A percentile compares a stretch with the other conserved stretches of the same genome.
Evolutionary conservation across 2,888 invertebrate genomes (phyloP).

Genomic region (Apotomis turbidana): DNA sequence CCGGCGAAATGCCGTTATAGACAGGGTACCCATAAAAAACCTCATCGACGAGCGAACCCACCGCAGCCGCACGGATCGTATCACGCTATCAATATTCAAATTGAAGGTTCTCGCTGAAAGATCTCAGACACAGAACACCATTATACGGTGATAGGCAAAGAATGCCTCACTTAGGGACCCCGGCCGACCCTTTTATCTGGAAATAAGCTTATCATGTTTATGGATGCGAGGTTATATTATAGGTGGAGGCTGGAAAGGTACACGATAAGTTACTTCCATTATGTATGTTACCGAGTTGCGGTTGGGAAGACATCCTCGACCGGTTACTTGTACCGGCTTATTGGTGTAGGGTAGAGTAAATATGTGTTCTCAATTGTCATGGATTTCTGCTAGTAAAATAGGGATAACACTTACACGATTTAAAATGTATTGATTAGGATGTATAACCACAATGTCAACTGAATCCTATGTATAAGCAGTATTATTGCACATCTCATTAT

Average conservation of each 20-base stretch:
- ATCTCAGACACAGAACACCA: conserved; percentile 74
- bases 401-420: no score
- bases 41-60: neutral
- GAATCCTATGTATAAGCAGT: no score
- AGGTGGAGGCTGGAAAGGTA: conserved; percentile 62
- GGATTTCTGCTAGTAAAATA: no score
- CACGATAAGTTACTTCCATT: conserved; percentile 62
- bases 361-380: no score
- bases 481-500: no score
- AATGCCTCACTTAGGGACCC: conserved; percentile 76
- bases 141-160: conserved; percentile 78
- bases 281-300: conserved; percentile 48
- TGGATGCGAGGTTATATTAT: conserved; percentile 68
- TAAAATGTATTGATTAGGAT: no score
- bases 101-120: conserved; percentile 70
- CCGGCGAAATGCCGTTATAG: neutral
- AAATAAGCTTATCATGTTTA: conserved; percentile 81
- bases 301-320: conserved; percentile 31
- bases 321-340: neutral
- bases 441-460: no score
- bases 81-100: conserved; percentile 78
- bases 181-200: conserved; percentile 77
- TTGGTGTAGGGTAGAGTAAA: neutral
- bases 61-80: conserved; percentile 51
- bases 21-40: conserved; percentile 5